Conservation (phyloP, 2,888 invertebrate genomes). For the Drosophila recens region DNA sequence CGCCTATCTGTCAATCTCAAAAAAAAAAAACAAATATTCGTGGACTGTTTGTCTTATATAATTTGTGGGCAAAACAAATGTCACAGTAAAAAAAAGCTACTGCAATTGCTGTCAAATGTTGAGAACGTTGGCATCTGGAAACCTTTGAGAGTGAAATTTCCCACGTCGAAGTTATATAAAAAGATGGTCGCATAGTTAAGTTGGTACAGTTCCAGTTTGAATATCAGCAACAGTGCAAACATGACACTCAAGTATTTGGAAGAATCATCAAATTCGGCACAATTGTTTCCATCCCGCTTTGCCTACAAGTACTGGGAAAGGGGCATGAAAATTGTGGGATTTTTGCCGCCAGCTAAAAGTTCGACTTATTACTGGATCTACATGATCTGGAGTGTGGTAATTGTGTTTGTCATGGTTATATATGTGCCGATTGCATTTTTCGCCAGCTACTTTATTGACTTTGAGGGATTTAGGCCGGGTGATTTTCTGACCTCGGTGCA, state of each 20-base stretch:
- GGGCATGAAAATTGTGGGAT: slow-evolving; percentile 44
- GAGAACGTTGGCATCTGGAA: slow-evolving; percentile 43
- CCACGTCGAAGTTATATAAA: slow-evolving; percentile 26
- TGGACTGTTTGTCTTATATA: background rate
- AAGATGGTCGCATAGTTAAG: background rate
- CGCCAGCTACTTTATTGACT: slow-evolving; percentile 33
- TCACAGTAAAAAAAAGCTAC: background rate
- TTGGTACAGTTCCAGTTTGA: slow-evolving; percentile 20
- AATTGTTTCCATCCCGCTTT: slow-evolving; percentile 33
- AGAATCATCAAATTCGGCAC: background rate
- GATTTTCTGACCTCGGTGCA: slow-evolving; percentile 47
- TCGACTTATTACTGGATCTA: slow-evolving; percentile 7
- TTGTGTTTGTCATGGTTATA: background rate
- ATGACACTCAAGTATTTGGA: slow-evolving; percentile 43
- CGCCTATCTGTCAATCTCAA: slow-evolving; percentile 46
- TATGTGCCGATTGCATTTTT: slow-evolving; percentile 48
- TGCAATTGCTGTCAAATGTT: slow-evolving; percentile 23
- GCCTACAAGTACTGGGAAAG: slow-evolving; percentile 41
- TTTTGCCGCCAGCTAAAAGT: slow-evolving; percentile 13
- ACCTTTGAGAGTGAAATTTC: background rate
- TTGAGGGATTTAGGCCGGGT: slow-evolving; percentile 28
- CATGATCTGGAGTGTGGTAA: background rate
- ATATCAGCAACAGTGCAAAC: background rate
- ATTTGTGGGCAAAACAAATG: slow-evolving; percentile 5
- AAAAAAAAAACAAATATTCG: background rate